These are phyloP conservation scores for Neogale vison DNA, from an alignment of 2,113 vertebrate species.

Conservation along the genomic window DNA sequence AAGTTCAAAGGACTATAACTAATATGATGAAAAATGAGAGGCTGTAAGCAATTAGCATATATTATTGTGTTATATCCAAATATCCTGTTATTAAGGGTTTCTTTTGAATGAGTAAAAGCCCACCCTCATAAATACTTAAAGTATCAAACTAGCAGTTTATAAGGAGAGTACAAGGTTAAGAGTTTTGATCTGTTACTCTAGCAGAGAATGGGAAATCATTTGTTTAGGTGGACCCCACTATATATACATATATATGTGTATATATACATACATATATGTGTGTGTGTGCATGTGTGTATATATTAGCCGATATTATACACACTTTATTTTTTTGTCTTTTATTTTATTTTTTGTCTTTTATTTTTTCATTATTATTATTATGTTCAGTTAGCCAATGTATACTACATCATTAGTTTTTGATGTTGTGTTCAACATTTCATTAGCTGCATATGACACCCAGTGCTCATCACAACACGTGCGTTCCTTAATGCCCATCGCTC, in stretches of 20 bases:
- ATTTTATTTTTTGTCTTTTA: too few relatives aligned
- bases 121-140: background rate
- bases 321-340: background rate
- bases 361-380: background rate
- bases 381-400: background rate
- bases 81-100: constrained; percentile 57
- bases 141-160: background rate
- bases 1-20: constrained; percentile 7
- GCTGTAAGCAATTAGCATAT: constrained; percentile 59
- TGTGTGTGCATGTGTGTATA: background rate
- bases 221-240: background rate
- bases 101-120: constrained; percentile 20
- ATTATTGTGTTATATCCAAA: constrained; percentile 51
- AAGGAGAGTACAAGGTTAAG: background rate
- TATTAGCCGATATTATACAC: background rate
- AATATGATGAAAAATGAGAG: constrained; percentile 58
- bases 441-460: background rate
- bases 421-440: background rate
- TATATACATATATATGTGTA: background rate
- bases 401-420: background rate
- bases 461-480: background rate
- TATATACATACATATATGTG: too few relatives aligned
- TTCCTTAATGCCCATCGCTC: background rate
- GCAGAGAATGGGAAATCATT: background rate
- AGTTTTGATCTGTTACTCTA: background rate